phyloP scores from a whole-genome alignment of 2,113 vertebrate species.

The Sturnira hondurensis region DNA sequence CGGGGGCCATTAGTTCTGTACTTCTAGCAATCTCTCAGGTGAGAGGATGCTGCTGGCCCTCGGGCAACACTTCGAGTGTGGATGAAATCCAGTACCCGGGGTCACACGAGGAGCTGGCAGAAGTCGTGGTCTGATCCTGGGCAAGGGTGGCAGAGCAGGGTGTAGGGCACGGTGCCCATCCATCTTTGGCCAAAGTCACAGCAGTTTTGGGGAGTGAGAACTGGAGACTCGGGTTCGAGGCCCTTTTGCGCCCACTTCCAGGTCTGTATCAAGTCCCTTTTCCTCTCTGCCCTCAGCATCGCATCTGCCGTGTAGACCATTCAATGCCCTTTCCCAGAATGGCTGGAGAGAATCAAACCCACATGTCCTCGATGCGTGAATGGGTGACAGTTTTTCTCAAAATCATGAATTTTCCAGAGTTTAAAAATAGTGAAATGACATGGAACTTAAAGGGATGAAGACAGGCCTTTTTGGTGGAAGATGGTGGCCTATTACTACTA shows the following conservation, averaged over 20 bases:
- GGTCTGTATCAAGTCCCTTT: not conserved
- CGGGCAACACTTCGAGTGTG: fast-evolving
- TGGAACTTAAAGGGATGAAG: not conserved
- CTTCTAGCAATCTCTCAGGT: not conserved
- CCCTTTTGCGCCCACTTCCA: not conserved
- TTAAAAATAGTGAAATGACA: not conserved
- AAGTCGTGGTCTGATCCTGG: fast-evolving
- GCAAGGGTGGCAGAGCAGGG: not conserved
- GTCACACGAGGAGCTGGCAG: fast-evolving
- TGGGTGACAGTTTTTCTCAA: not conserved
- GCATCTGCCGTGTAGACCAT: not conserved
- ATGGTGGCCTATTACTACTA: too few species aligned
- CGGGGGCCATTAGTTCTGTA: not conserved
- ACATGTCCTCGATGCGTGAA: not conserved
- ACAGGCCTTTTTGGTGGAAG: not conserved
- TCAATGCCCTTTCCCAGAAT: not conserved
- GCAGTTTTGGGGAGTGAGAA: too few species aligned
- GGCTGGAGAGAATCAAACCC: not conserved
- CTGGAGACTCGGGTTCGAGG: too few species aligned
- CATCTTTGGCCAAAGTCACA: not conserved
- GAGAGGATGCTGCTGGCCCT: not conserved
- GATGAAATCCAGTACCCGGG: too few species aligned
- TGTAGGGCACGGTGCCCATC: fast-evolving
- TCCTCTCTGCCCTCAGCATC: not conserved
- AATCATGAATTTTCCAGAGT: not conserved